phyloP scores from a whole-genome alignment of 2,888 invertebrate genomes.

The Lypha dubia region DNA sequence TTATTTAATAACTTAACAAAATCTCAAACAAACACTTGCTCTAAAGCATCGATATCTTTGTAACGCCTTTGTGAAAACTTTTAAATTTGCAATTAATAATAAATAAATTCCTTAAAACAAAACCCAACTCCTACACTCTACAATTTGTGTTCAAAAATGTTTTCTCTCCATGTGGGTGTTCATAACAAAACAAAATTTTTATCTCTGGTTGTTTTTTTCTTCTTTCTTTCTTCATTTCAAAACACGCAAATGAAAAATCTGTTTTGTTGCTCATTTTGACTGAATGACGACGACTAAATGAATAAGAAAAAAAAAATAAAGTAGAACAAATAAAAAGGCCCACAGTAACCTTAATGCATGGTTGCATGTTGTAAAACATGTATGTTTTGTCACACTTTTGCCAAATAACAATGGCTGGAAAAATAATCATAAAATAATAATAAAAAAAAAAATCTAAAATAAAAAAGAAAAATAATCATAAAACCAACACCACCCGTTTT shows the following conservation, averaged over 20 bases:
- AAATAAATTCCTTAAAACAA: conserved; percentile 15
- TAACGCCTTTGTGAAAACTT: conserved; percentile 6
- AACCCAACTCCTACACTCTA: conserved; percentile 49
- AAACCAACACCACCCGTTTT: conserved; percentile 64
- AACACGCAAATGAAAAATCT: conserved; percentile 63
- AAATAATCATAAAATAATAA: conserved; percentile 62
- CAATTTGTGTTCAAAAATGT: conserved; percentile 27
- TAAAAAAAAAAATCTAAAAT: conserved; percentile 23
- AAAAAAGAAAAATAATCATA: conserved; percentile 35
- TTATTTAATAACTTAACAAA: not conserved
- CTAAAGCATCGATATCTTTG: not conserved
- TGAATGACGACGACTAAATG: conserved; percentile 29
- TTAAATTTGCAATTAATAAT: not conserved
- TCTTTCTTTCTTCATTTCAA: conserved; percentile 8
- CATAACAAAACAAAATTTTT: conserved; percentile 55
- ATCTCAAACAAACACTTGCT: conserved; percentile 2
- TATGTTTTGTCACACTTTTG: conserved; percentile 72
- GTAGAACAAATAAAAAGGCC: conserved; percentile 25
- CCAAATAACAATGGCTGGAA: conserved; percentile 68
- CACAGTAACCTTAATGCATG: conserved; percentile 68
- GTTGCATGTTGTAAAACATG: conserved; percentile 71
- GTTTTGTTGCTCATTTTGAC: conserved; percentile 52
- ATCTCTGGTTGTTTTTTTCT: conserved; percentile 10
- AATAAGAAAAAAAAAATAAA: conserved; percentile 17
- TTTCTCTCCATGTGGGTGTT: conserved; percentile 59